Percentiles rank a stretch among this genome's conserved stretches.
Evolutionary conservation across 2,797 vertebrate genomes (phyloP).

Genomic region (Pterois miles): DNA sequence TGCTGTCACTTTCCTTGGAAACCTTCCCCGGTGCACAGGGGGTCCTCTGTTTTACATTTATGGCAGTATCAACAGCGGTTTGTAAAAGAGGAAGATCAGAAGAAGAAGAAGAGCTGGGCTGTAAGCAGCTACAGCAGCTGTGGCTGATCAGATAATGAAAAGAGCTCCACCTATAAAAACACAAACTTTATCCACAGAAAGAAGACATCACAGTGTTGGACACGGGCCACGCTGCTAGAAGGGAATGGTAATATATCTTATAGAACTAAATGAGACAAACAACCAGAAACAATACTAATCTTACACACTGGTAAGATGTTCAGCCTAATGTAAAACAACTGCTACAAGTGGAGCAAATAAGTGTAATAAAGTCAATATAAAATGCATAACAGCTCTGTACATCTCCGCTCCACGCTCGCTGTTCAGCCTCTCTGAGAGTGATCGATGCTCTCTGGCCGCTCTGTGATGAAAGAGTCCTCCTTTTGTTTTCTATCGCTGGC

Average conservation of each 20-base stretch:
- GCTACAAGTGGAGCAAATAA: slow-evolving; percentile 44
- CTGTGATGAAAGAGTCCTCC: slow-evolving; percentile 72
- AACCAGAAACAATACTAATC: slow-evolving; percentile 18
- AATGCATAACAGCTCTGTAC: slow-evolving; percentile 37
- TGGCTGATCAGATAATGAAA: slow-evolving; percentile 42
- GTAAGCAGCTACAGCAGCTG: slow-evolving; percentile 39
- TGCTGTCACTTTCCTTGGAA: slow-evolving; percentile 30
- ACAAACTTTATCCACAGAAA: slow-evolving; percentile 37
- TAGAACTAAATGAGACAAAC: slow-evolving; percentile 29
- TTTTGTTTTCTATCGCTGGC: slow-evolving; percentile 69
- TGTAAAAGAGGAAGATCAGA: slow-evolving; percentile 15
- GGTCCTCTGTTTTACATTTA: slow-evolving; percentile 39
- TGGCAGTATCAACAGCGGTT: slow-evolving; percentile 15
- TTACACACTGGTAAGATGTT: slow-evolving; percentile 7
- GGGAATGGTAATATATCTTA: slow-evolving; percentile 16
- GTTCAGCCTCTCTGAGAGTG: slow-evolving; percentile 60
- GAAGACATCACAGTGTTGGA: slow-evolving; percentile 24
- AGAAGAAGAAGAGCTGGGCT: slow-evolving; percentile 21
- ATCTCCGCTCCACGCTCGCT: slow-evolving; percentile 36
- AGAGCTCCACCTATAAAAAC: slow-evolving; percentile 45
- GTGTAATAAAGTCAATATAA: slow-evolving; percentile 40
- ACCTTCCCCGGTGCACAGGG: neutral
- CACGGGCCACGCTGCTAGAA: slow-evolving; percentile 24
- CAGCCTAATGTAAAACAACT: slow-evolving; percentile 40
- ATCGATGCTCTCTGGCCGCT: slow-evolving; percentile 72